Percentiles rank a stretch among this genome's conserved stretches.
Conservation (phyloP, 2,797 vertebrate genomes). For the Allenopithecus nigroviridis region DNA sequence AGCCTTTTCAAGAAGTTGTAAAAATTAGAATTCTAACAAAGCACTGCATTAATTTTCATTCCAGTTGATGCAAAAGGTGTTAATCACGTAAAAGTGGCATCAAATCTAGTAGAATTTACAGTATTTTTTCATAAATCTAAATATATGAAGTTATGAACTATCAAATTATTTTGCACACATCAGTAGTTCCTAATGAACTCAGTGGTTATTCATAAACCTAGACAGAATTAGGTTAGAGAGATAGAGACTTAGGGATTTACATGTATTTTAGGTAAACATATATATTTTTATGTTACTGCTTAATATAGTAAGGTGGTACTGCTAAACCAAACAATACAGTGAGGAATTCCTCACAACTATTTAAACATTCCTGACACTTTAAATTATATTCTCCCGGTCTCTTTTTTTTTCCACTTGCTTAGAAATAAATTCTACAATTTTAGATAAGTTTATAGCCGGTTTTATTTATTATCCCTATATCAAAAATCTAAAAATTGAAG, state of each 20-base stretch:
- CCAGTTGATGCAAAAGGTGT: not conserved
- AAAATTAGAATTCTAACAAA: not conserved
- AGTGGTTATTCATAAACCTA: not conserved
- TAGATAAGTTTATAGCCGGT: not conserved
- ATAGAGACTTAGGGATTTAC: not conserved
- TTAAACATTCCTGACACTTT: not conserved
- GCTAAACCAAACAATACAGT: not conserved
- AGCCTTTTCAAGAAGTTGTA: not conserved
- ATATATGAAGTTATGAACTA: not conserved
- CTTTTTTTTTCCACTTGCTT: not conserved
- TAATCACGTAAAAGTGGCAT: not conserved
- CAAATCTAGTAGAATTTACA: not conserved
- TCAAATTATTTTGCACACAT: not conserved
- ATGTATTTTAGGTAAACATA: not conserved
- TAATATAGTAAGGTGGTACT: not conserved
- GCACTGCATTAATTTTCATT: not conserved
- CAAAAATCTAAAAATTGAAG: not conserved
- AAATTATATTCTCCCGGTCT: not conserved
- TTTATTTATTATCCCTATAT: not conserved
- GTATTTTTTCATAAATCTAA: not conserved
- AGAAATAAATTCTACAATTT: not conserved
- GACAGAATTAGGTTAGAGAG: not conserved
- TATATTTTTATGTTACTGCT: not conserved
- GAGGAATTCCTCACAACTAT: not conserved
- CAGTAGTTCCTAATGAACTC: conserved; percentile 11